Conservation (phyloP, 2,797 vertebrate genomes). For the Pantherophis vulpinus region DNA sequence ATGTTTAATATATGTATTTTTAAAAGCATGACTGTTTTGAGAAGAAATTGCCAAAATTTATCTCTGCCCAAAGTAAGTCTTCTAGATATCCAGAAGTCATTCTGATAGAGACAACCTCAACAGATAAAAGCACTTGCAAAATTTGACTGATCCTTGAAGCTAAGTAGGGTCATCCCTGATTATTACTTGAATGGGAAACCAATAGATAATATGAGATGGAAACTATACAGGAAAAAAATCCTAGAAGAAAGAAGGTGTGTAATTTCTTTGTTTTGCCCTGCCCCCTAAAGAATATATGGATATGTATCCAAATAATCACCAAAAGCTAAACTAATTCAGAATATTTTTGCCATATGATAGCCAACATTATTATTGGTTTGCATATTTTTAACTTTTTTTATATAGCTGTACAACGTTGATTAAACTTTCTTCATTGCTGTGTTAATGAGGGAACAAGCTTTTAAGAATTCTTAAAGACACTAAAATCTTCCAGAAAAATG, state of each 20-base stretch:
- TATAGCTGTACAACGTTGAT: neutral
- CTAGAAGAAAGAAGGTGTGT: neutral
- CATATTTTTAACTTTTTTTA: neutral
- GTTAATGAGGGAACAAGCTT: neutral
- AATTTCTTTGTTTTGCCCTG: neutral
- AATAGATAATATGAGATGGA: neutral
- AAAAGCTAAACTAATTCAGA: neutral
- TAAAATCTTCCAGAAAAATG: neutral
- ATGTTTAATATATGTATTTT: neutral
- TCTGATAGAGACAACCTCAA: neutral
- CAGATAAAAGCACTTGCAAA: neutral
- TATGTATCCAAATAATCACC: neutral
- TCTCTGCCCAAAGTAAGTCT: neutral
- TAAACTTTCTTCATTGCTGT: neutral
- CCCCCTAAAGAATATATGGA: neutral
- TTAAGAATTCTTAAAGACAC: neutral
- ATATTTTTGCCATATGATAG: neutral
- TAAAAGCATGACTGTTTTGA: neutral
- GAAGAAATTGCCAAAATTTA: neutral
- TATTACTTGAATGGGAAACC: neutral
- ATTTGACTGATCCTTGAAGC: neutral
- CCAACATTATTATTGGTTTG: neutral
- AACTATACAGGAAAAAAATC: neutral
- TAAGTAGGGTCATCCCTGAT: neutral
- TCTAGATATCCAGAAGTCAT: neutral